A percentile compares a stretch with the other conserved stretches of the same genome.
Conservation (phyloP, 2,113 vertebrate genomes). For the Callopanchax toddi region DNA sequence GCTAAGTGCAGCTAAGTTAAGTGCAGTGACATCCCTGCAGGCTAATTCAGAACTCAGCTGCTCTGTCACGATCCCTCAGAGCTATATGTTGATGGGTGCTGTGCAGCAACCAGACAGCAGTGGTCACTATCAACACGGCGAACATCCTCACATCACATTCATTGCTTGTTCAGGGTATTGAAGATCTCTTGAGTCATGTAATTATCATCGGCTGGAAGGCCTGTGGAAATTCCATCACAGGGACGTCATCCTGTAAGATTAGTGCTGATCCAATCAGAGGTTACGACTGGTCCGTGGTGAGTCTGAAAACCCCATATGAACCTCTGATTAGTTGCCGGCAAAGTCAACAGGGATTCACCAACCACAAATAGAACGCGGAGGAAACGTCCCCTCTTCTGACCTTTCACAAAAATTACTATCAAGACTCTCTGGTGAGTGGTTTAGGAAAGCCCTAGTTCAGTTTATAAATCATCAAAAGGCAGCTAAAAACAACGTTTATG, state of each 20-base stretch:
- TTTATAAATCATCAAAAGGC: too few relatives aligned
- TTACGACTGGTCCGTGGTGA: conserved; percentile 27
- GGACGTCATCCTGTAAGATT: conserved; percentile 53
- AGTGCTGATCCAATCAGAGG: conserved; percentile 60
- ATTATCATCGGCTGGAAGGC: conserved; percentile 42
- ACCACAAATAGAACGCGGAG: conserved; percentile 63
- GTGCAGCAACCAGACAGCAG: conserved; percentile 28
- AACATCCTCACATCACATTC: conserved; percentile 21
- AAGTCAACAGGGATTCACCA: conserved; percentile 49
- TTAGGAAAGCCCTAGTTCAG: too few relatives aligned
- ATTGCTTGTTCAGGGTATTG: conserved; percentile 31
- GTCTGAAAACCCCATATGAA: conserved; percentile 51
- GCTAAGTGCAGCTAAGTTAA: conserved; percentile 29
- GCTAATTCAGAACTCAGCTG: conserved; percentile 19
- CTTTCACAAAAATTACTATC: conserved; percentile 39
- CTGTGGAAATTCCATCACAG: conserved; percentile 57
- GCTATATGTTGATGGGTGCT: conserved; percentile 15
- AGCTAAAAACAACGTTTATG: too few relatives aligned
- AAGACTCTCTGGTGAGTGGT: conserved; percentile 9
- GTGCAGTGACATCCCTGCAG: conserved; percentile 11
- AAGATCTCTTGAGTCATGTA: conserved; percentile 49
- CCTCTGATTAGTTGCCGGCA: conserved; percentile 60
- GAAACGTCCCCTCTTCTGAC: conserved; percentile 52
- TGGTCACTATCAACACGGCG: conserved; percentile 11
- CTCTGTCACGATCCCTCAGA: not conserved